These are phyloP conservation scores for Shargacucullia verbasci DNA, from an alignment of 2,888 invertebrate species.

Conservation along the genomic window DNA sequence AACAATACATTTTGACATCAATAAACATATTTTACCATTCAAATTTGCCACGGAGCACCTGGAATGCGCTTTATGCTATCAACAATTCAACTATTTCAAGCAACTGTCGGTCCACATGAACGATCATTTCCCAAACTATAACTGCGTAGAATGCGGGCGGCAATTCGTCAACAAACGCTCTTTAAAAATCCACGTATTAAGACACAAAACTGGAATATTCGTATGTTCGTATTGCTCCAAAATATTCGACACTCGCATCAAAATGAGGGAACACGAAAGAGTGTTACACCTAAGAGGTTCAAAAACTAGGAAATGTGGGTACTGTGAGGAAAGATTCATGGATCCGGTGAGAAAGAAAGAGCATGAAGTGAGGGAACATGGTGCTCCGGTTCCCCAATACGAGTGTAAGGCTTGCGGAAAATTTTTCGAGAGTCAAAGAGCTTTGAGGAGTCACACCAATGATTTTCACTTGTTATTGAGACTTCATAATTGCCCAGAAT, in stretches of 20 bases:
- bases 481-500: slow-evolving; percentile 66
- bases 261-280: slow-evolving; percentile 70
- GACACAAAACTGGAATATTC: slow-evolving; percentile 54
- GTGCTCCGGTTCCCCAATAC: slow-evolving; percentile 48
- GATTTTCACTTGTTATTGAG: slow-evolving; percentile 63
- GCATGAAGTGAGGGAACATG: slow-evolving; percentile 66
- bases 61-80: slow-evolving; percentile 65
- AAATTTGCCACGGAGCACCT: slow-evolving; percentile 53
- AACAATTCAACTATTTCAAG: slow-evolving; percentile 69
- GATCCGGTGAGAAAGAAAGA: slow-evolving; percentile 48
- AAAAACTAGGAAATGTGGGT: slow-evolving; percentile 63
- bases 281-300: slow-evolving; percentile 63
- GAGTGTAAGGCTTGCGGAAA: slow-evolving; percentile 66
- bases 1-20: slow-evolving; percentile 38
- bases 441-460: slow-evolving; percentile 60
- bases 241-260: slow-evolving; percentile 69
- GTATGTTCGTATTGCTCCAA: slow-evolving; percentile 71
- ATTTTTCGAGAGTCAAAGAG: slow-evolving; percentile 58
- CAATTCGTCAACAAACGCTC: slow-evolving; percentile 63
- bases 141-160: slow-evolving; percentile 66
- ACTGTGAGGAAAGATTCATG: slow-evolving; percentile 67
- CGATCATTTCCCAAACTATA: slow-evolving; percentile 72
- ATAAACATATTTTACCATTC: slow-evolving; percentile 61
- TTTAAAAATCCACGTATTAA: slow-evolving; percentile 45
- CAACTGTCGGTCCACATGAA: slow-evolving; percentile 73